Percentiles rank a stretch among this genome's conserved stretches.
Evolutionary conservation across 92 coral and sea anemone species (phyloP).

Genomic region (Epizoanthus fatuus): DNA sequence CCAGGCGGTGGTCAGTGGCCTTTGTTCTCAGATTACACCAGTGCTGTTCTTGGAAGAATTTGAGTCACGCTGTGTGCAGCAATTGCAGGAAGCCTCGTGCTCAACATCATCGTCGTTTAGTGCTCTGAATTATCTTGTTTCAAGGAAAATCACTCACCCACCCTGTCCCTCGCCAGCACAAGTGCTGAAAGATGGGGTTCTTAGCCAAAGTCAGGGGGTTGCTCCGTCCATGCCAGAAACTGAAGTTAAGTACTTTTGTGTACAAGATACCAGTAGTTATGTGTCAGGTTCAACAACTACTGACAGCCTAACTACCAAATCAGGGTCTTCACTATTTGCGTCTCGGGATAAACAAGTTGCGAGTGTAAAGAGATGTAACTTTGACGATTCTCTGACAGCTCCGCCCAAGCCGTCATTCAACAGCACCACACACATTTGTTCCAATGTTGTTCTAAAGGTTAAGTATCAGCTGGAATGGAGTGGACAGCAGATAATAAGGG

Average conservation of each 20-base stretch:
- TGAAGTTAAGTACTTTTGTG: slow-evolving; percentile 85
- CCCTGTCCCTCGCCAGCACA: slow-evolving; percentile 87
- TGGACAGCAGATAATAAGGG: slow-evolving; percentile 76
- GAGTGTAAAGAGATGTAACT: slow-evolving; percentile 70
- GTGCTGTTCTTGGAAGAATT: slow-evolving; percentile 84
- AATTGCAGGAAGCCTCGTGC: slow-evolving; percentile 81
- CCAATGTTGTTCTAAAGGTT: slow-evolving; percentile 86
- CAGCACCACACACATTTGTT: slow-evolving; percentile 72
- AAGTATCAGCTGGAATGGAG: slow-evolving; percentile 79
- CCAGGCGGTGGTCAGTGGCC: slow-evolving; percentile 74
- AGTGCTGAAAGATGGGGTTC: slow-evolving; percentile 78
- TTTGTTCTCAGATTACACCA: slow-evolving; percentile 84
- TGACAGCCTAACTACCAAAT: background rate
- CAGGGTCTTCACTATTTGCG: slow-evolving; percentile 55
- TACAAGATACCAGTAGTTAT: slow-evolving; percentile 55
- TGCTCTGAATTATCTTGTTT: slow-evolving; percentile 87
- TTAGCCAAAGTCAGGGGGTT: slow-evolving; percentile 64
- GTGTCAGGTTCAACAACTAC: slow-evolving; percentile 25
- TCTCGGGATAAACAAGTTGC: slow-evolving; percentile 6
- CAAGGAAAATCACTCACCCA: slow-evolving; percentile 66
- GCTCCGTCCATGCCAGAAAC: slow-evolving; percentile 74
- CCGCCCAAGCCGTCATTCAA: slow-evolving; percentile 90
- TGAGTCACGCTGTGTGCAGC: slow-evolving; percentile 79
- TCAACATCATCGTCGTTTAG: slow-evolving; percentile 78
- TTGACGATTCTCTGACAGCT: slow-evolving; percentile 86